Conservation (phyloP, 2,888 invertebrate species). For the Neoaliturus tenellus region DNA sequence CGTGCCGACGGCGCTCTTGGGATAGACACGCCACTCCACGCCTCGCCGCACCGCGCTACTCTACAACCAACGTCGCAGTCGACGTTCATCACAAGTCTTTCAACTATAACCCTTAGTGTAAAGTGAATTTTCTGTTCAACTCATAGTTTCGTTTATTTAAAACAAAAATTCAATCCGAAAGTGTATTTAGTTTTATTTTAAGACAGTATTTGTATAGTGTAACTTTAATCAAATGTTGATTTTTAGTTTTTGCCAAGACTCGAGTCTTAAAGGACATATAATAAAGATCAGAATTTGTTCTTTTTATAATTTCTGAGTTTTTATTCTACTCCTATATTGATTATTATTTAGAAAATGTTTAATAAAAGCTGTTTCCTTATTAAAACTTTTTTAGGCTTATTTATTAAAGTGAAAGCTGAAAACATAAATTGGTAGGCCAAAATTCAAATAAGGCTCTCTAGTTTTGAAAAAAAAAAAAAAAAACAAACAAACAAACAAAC, state of each 20-base stretch:
- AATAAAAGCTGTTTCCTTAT: no score
- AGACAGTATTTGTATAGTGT: background rate
- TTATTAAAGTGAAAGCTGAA: no score
- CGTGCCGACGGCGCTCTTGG: constrained; percentile 20
- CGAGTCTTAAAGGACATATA: background rate
- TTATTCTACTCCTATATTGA: background rate
- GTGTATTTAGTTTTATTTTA: background rate
- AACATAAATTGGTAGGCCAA: no score
- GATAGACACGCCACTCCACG: background rate
- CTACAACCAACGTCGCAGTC: no score
- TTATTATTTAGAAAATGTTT: no score
- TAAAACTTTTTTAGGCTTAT: no score
- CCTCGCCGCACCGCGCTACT: no score
- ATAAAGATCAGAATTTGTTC: background rate
- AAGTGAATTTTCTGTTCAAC: background rate
- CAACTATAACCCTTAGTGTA: background rate
- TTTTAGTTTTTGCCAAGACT: background rate
- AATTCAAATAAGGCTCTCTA: no score
- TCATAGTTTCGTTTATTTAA: background rate
- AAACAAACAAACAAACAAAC: no score
- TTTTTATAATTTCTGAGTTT: background rate
- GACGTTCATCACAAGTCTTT: no score
- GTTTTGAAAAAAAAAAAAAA: no score
- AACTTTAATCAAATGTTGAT: background rate
- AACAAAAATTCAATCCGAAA: background rate